These are phyloP conservation scores for Lepidiolamprologus cunningtoni DNA, from an alignment of 2,113 vertebrate genomes.

Conservation along the genomic window DNA sequence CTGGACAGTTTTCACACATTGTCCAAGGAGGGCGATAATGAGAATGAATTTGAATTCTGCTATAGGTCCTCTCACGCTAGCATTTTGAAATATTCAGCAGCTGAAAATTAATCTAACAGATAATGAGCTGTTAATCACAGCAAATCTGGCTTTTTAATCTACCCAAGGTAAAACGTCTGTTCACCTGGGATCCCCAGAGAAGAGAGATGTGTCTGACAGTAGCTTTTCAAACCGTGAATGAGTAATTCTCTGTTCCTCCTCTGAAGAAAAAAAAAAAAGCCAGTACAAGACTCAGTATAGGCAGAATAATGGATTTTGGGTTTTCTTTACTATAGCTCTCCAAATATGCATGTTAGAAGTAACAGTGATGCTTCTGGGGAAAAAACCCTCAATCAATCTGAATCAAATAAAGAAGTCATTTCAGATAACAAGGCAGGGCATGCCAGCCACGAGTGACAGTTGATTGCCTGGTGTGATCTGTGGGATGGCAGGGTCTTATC, in stretches of 20 bases:
- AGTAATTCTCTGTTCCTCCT: background rate
- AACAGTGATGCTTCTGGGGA: background rate
- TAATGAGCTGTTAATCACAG: constrained; percentile 46
- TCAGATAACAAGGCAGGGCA: background rate
- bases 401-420: constrained; percentile 8
- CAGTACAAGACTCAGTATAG: background rate
- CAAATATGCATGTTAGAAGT: background rate
- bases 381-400: background rate
- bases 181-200: background rate
- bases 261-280: background rate
- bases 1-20: background rate
- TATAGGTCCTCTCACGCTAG: background rate
- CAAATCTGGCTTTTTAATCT: constrained; percentile 6
- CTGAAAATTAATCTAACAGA: constrained; percentile 26
- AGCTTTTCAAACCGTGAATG: background rate
- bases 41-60: constrained; percentile 4
- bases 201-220: background rate
- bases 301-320: background rate
- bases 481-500: constrained; percentile 6
- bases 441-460: background rate
- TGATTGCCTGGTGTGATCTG: constrained; percentile 12
- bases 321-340: background rate
- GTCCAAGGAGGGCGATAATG: background rate
- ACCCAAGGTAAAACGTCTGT: background rate
- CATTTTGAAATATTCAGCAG: constrained; percentile 41